These are phyloP conservation scores for Squalus acanthias DNA, from an alignment of 2,797 vertebrate species.

Conservation along the genomic window DNA sequence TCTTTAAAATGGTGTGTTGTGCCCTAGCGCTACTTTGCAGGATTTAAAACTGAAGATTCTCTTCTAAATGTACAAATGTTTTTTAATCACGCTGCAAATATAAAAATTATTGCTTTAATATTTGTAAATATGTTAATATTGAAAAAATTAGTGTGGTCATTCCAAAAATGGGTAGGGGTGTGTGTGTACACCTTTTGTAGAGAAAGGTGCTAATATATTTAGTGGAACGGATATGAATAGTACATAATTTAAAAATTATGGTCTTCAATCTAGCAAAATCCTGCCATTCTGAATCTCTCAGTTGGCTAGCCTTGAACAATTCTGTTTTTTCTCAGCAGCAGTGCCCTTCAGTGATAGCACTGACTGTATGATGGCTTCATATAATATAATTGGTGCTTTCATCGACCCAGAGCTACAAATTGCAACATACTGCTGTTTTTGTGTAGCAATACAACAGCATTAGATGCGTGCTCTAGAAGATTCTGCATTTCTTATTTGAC, in stretches of 20 bases:
- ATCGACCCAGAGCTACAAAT: constrained; percentile 27
- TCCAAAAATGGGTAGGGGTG: background rate
- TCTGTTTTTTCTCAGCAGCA: constrained; percentile 28
- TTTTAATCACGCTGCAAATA: background rate
- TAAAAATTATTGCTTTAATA: background rate
- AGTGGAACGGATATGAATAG: background rate
- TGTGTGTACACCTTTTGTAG: background rate
- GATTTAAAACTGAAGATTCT: background rate
- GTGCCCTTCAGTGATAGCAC: constrained; percentile 39
- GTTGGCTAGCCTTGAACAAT: constrained; percentile 32
- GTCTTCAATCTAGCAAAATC: background rate
- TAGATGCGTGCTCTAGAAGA: background rate
- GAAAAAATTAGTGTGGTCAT: background rate
- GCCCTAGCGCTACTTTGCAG: background rate
- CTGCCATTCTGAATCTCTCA: background rate
- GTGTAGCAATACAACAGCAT: background rate
- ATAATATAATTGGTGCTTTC: constrained; percentile 31
- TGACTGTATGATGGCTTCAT: constrained; percentile 27
- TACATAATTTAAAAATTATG: background rate
- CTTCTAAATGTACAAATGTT: background rate
- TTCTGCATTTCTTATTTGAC: background rate
- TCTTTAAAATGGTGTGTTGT: background rate
- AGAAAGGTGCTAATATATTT: background rate
- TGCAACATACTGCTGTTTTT: constrained; percentile 27
- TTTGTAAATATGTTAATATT: background rate